These are phyloP conservation scores for Venustaconcha ellipsiformis DNA, from an alignment of 1,140 invertebrate genomes.

Conservation along the genomic window DNA sequence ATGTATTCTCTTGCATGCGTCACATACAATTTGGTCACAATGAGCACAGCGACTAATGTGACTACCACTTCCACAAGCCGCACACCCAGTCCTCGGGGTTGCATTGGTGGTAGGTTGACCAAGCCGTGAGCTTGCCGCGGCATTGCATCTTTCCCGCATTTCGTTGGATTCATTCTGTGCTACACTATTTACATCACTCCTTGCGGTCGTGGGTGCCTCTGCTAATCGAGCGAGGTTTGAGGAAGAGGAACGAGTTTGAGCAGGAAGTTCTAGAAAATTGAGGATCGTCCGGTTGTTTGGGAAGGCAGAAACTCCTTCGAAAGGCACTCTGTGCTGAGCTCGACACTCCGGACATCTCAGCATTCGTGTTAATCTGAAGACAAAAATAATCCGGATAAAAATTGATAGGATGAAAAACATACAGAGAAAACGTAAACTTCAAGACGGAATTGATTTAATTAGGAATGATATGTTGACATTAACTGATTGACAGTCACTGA, in stretches of 20 bases:
- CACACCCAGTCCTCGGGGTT: constrained; percentile 40
- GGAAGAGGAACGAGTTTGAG: constrained; percentile 74
- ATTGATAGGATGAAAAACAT: not conserved
- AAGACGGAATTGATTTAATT: too few species aligned
- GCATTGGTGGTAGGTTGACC: constrained; percentile 17
- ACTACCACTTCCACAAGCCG: constrained; percentile 90
- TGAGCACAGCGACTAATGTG: constrained; percentile 90
- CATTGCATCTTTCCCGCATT: not conserved
- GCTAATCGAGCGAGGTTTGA: not conserved
- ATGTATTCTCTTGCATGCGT: constrained; percentile 91
- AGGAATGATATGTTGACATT: too few species aligned
- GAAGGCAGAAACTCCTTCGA: constrained; percentile 48
- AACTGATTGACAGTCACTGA: too few species aligned
- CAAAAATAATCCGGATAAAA: not conserved
- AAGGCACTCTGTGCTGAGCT: constrained; percentile 94
- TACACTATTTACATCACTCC: not conserved
- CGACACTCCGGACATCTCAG: constrained; percentile 99
- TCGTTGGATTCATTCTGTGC: constrained; percentile 9
- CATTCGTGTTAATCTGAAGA: constrained; percentile 67
- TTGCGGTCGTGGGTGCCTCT: not conserved
- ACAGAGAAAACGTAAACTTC: too few species aligned
- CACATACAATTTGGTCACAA: constrained; percentile 93
- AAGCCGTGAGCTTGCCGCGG: not conserved
- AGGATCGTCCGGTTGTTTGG: constrained; percentile 61
- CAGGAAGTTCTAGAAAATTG: constrained; percentile 72